phyloP scores from a whole-genome alignment of 2,113 vertebrate species.

The Ia io region DNA sequence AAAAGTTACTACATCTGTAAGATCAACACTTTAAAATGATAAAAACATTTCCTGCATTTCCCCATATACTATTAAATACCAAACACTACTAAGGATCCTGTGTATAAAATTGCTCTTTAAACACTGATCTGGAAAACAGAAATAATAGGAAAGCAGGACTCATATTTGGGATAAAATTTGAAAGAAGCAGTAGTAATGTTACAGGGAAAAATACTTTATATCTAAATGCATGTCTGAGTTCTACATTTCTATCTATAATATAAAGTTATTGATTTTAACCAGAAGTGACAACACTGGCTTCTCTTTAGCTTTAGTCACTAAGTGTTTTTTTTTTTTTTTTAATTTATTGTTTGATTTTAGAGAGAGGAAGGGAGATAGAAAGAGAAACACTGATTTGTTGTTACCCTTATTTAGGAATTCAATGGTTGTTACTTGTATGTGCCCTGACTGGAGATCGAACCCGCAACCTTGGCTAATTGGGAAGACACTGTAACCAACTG shows the following conservation, averaged over 20 bases:
- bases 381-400: background rate
- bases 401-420: background rate
- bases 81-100: background rate
- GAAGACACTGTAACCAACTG: background rate
- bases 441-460: background rate
- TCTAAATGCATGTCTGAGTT: background rate
- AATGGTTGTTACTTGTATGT: background rate
- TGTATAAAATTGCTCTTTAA: background rate
- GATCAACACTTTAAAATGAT: slow-evolving; percentile 16
- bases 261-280: slow-evolving; percentile 24
- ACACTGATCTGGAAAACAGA: background rate
- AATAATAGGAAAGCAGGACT: background rate
- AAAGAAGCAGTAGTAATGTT: background rate
- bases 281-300: background rate
- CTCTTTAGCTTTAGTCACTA: background rate
- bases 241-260: background rate
- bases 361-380: background rate
- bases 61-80: background rate
- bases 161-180: background rate
- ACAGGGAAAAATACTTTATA: background rate
- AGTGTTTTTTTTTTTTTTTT: too few species aligned
- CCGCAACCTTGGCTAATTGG: background rate
- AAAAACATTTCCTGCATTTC: background rate
- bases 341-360: background rate
- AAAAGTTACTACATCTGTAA: background rate